These are phyloP conservation scores for Nannobrachium achirus DNA, from an alignment of 2,113 vertebrate species.

Conservation along the genomic window DNA sequence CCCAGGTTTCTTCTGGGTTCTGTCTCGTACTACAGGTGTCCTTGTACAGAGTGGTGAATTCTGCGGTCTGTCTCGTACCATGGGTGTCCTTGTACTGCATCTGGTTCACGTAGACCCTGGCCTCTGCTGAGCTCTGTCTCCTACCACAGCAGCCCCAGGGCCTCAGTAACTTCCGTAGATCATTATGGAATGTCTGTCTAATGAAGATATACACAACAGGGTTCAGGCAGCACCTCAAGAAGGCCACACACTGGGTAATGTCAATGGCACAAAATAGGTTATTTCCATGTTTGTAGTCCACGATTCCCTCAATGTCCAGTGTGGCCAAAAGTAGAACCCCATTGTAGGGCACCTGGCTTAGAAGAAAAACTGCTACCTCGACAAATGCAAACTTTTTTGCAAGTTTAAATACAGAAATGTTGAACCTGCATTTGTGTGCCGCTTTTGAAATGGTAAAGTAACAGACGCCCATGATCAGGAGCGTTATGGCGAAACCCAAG, in stretches of 20 bases:
- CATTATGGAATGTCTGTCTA: slow-evolving; percentile 91
- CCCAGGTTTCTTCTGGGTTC: too few relatives aligned
- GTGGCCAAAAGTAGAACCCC: slow-evolving; percentile 85
- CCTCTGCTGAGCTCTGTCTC: slow-evolving; percentile 73
- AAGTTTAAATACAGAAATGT: too few relatives aligned
- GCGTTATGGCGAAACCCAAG: slow-evolving; percentile 86
- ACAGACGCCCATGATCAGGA: slow-evolving; percentile 89
- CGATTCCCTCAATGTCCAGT: slow-evolving; percentile 52
- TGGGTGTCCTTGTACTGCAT: too few relatives aligned
- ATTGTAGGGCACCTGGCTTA: slow-evolving; percentile 93
- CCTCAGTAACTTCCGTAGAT: slow-evolving; percentile 91
- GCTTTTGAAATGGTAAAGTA: slow-evolving; percentile 88
- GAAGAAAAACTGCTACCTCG: slow-evolving; percentile 86
- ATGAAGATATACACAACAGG: slow-evolving; percentile 95
- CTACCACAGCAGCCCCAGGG: slow-evolving; percentile 85
- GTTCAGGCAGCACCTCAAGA: slow-evolving; percentile 93
- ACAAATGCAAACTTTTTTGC: slow-evolving; percentile 87
- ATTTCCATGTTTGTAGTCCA: slow-evolving; percentile 80
- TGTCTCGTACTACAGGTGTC: too few relatives aligned
- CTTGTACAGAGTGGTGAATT: too few relatives aligned
- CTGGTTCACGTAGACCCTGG: too few relatives aligned
- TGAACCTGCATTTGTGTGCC: slow-evolving; percentile 87
- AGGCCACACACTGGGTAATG: slow-evolving; percentile 89
- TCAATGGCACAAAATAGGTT: slow-evolving; percentile 83
- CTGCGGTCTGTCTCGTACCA: too few relatives aligned